Percentiles rank a stretch among this genome's conserved stretches.
Evolutionary conservation across 2,888 invertebrate species (phyloP).

Genomic region (Galerucella pusilla): DNA sequence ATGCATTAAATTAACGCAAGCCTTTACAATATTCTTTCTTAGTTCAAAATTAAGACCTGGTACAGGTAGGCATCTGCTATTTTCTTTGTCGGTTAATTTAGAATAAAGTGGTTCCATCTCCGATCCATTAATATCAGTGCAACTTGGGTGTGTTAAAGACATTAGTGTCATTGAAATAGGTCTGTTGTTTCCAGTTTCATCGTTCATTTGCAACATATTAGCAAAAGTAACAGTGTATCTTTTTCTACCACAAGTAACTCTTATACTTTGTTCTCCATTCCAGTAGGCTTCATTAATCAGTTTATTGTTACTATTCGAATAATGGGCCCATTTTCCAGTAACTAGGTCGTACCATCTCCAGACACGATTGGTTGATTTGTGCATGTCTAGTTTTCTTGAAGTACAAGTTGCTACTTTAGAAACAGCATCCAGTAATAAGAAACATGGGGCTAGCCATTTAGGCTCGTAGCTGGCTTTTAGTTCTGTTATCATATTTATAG

Average conservation of each 20-base stretch:
- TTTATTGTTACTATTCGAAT: constrained; percentile 77
- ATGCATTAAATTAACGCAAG: constrained; percentile 76
- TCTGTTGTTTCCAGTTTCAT: constrained; percentile 84
- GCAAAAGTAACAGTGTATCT: constrained; percentile 82
- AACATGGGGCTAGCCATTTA: constrained; percentile 80
- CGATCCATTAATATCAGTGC: constrained; percentile 52
- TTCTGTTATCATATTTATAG: constrained; percentile 54
- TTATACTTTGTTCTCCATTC: constrained; percentile 75
- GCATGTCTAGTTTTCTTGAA: constrained; percentile 74
- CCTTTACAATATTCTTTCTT: constrained; percentile 62
- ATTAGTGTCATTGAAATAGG: constrained; percentile 78
- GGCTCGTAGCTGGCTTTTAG: constrained; percentile 65
- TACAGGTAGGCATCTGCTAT: constrained; percentile 58
- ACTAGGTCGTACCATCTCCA: constrained; percentile 90
- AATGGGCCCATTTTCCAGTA: constrained; percentile 83
- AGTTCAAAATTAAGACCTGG: constrained; percentile 57
- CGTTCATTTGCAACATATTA: constrained; percentile 85
- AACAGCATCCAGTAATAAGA: constrained; percentile 80
- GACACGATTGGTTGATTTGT: constrained; percentile 69
- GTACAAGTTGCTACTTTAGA: constrained; percentile 80
- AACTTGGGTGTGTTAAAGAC: constrained; percentile 57
- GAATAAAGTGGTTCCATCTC: constrained; percentile 55
- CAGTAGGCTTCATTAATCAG: constrained; percentile 83
- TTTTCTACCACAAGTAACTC: constrained; percentile 79
- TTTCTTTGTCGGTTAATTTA: constrained; percentile 59